Evolutionary conservation across 2,888 invertebrate species (phyloP), one percentile per base, ranked within the genome.

Genomic region (Dryococelus australis): DNA sequence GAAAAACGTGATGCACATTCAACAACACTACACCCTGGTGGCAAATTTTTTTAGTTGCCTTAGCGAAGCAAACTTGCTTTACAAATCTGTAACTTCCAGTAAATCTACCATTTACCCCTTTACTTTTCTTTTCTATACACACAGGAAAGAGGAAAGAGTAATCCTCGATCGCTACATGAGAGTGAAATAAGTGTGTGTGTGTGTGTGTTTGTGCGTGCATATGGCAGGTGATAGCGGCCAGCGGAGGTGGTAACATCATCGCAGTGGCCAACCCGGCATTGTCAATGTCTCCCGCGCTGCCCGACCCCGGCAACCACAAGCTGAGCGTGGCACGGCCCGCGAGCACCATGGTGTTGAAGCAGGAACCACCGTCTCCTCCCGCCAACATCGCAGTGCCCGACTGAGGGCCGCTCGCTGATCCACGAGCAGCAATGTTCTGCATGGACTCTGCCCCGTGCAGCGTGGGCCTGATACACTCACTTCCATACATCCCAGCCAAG

Each of bases 251-350:
- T 92, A 96, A 97, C 92, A 97, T 97, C 91, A 97, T 97, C 90
- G 97, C 97, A 0, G 97, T 97, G 0, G 97, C 97, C 35, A 97
- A 97, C 94, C 97, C 97, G 24, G 97, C 97, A 3, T 93, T 97
- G 89, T 95, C 95, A 26, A 93, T 95, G 92, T 94, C 94, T 88
- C 93, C 94, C 43, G 89, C 89, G 10, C 88, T 89, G 35, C 53
- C 87, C n/a, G 85, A 86, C 43, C 80, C 85, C 43, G 35, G 51
- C 51, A 83, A 35, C 27, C 47, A 53, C 83, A 83, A 53, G 26
- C 35, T 51, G 35, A 78, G 78, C 28, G 43, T 47, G 80, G 51
- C 80, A 51, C 27, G 85, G 28, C 81, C 87, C n/a, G 35, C 79
- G 1, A 1, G 16, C 83, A 28, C 83, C 43, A 6, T 87, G 85